Evolutionary conservation across 2,888 invertebrate genomes (phyloP), one percentile per base, ranked within the genome.

Genomic region (Lycophotia porphyrea): DNA sequence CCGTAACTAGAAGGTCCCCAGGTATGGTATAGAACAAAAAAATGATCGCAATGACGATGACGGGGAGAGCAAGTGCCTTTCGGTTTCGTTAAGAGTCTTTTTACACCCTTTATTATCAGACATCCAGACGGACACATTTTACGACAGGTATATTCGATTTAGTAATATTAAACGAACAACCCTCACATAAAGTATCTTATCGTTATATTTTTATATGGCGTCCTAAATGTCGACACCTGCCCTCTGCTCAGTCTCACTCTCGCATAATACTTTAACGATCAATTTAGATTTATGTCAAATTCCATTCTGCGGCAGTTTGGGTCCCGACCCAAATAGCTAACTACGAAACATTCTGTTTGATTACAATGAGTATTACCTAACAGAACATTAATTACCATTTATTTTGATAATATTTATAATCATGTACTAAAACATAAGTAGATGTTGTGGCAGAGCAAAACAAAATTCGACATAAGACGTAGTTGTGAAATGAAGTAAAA

Each of bases 241-340:
- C 55, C 60, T 52, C 34, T 63, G 39, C 49, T 44, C 67, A 27
- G 55, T 85, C 68, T 80, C 71, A 18, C 65, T 70, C 60, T 65
- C 5, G 67, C 78, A 55, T 81, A 67, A 84, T 78, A 84, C 68
- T 75, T 74, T 81, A 84, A 81, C 80, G 74, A 83, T 82, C 78
- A 86, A 82, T 82, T 87, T 76, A 76, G 74, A 84, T 86, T 72
- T 74, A 71, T 78, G 73, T 72, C 78, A 70, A 78, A 82, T 82
- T 52, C 79, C 39, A 82, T 68, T 76, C 24, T 66, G 71, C 68
- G 58, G 63, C 55, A 61, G 70, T 60, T 78, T 63, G 74, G 27
- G 24, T 67, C n/a, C 39, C 31, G 11, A 39, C 47, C 67, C 64
- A 72, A 69, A 84, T 70, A 44, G 58, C 73, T 66, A 36, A 68